A percentile compares a stretch with the other conserved stretches of the same genome.
These are phyloP conservation scores for Colletes gigas DNA, from an alignment of 1,140 invertebrate genomes.

Conservation along the genomic window DNA sequence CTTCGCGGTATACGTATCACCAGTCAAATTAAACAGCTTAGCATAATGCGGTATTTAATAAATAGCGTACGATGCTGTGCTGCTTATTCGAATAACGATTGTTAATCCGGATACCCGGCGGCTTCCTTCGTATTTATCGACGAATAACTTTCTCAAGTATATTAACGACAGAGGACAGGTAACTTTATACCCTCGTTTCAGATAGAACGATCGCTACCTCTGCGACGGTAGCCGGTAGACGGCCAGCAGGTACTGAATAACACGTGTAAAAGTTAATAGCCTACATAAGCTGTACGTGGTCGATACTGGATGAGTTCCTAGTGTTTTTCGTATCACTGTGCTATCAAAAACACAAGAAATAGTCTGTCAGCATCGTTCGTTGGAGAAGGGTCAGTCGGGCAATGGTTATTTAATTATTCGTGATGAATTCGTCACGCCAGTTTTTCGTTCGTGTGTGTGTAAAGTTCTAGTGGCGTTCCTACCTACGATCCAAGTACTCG, in stretches of 20 bases:
- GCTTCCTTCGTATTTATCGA: constrained; percentile 11
- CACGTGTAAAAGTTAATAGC: constrained; percentile 28
- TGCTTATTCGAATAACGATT: constrained; percentile 14
- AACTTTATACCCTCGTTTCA: constrained; percentile 39
- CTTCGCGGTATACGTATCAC: background rate
- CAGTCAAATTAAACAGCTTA: background rate
- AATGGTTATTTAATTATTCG: background rate
- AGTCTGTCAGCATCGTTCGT: background rate
- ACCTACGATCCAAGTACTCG: background rate
- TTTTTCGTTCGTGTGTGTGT: background rate
- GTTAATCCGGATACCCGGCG: constrained; percentile 8
- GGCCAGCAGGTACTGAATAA: background rate
- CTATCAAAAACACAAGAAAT: background rate
- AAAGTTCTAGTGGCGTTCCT: background rate
- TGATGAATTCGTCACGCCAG: background rate
- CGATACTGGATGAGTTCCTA: constrained; percentile 15
- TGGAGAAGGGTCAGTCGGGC: background rate
- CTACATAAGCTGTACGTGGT: background rate
- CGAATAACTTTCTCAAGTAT: constrained; percentile 7
- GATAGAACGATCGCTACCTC: constrained; percentile 37
- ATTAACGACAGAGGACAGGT: constrained; percentile 3
- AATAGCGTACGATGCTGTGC: background rate
- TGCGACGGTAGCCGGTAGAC: background rate
- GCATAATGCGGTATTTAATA: background rate
- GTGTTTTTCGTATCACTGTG: constrained; percentile 18